These are phyloP conservation scores for Mungos mungo DNA, from an alignment of 2,113 vertebrate genomes.

Conservation along the genomic window DNA sequence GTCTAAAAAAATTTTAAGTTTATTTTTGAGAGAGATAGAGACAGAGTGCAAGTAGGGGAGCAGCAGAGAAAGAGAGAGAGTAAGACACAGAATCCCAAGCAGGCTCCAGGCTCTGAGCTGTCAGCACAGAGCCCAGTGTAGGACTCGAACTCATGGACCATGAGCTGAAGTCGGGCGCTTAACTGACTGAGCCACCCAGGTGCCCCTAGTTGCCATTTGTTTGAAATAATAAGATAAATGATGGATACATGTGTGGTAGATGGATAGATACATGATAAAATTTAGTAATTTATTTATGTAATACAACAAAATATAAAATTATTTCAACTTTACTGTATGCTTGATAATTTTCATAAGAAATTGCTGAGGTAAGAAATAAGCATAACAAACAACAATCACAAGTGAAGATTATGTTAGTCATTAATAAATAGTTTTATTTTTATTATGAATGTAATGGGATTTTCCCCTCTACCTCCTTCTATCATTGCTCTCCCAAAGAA, in stretches of 20 bases:
- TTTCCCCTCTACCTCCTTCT: background rate
- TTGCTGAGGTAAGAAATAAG: background rate
- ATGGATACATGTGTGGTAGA: background rate
- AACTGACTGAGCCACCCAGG: no score
- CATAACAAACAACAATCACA: background rate
- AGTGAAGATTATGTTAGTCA: background rate
- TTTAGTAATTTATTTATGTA: background rate
- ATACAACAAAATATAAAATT: background rate
- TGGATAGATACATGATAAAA: background rate
- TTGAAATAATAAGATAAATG: background rate
- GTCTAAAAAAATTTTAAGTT: no score
- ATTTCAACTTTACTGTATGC: background rate
- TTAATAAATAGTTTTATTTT: background rate
- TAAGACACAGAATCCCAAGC: no score
- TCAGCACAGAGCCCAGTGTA: no score
- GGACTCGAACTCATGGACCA: no score
- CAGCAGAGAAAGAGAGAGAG: no score
- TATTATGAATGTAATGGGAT: background rate
- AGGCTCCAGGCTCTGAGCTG: no score
- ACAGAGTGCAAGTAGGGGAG: no score
- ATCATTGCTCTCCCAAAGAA: background rate
- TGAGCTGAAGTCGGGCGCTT: no score
- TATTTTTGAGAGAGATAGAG: no score
- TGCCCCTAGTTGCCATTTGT: background rate
- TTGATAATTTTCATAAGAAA: background rate